Evolutionary conservation across 2,888 invertebrate species (phyloP).

Genomic region (Lobophora halterata): DNA sequence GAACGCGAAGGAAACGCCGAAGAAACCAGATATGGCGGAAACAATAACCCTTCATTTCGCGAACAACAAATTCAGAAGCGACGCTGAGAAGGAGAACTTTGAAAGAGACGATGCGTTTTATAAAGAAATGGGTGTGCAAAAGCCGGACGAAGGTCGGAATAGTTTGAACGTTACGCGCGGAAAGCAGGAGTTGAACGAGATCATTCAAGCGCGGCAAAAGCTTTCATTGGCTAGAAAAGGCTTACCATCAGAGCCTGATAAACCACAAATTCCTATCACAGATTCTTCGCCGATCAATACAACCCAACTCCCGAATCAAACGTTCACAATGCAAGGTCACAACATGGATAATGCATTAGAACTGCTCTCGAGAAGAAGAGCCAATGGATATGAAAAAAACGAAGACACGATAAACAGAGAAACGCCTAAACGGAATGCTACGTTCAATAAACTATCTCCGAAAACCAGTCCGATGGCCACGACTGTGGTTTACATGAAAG

Average conservation of each 20-base stretch:
- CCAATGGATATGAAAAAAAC: slow-evolving; percentile 52
- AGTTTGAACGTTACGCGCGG: slow-evolving; percentile 68
- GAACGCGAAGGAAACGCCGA: slow-evolving; percentile 53
- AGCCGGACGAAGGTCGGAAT: slow-evolving; percentile 53
- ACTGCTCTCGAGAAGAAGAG: slow-evolving; percentile 62
- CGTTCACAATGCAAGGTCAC: slow-evolving; percentile 65
- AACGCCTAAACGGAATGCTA: slow-evolving; percentile 65
- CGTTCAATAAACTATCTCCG: slow-evolving; percentile 65
- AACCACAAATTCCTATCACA: slow-evolving; percentile 44
- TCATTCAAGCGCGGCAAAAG: slow-evolving; percentile 72
- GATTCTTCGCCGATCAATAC: slow-evolving; percentile 60
- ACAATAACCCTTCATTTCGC: slow-evolving; percentile 68
- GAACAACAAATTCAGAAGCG: slow-evolving; percentile 62
- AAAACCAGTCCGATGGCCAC: slow-evolving; percentile 55
- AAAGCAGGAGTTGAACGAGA: slow-evolving; percentile 72
- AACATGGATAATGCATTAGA: slow-evolving; percentile 72
- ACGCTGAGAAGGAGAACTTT: slow-evolving; percentile 73
- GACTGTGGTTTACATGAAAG: slow-evolving; percentile 62
- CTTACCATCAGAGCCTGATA: slow-evolving; percentile 60
- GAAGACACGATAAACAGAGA: slow-evolving; percentile 67
- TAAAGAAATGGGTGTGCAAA: slow-evolving; percentile 61
- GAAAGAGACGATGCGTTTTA: slow-evolving; percentile 68
- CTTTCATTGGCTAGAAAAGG: slow-evolving; percentile 66
- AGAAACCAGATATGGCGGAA: slow-evolving; percentile 57
- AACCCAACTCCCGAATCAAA: slow-evolving; percentile 68